Base-by-base conservation (phyloP, 2,797 vertebrate genomes). In the Gambelia wislizenii region DNA sequence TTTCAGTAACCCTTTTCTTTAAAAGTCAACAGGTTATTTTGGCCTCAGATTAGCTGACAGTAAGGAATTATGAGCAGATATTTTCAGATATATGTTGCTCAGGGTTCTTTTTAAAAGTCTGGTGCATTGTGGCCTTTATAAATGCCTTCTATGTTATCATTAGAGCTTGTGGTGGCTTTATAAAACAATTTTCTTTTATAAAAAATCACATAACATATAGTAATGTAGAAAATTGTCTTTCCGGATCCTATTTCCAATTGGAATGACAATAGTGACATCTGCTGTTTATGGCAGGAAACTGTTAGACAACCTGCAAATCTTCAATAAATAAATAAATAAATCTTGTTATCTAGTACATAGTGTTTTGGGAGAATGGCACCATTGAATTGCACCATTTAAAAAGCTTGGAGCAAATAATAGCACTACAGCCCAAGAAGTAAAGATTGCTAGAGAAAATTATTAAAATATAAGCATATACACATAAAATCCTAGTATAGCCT, bases 261-360 rank as follows among this genome's bases (percentile, higher is more conserved):
- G 64, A 89, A 95, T 89, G 95, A 87, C 95, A 95, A 96, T 89
- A 88, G 87, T 91, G 96, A 92, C 97, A 97, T 44, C 97, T 97
- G 90, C 94, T 84, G 97, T 76, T 84, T 12, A n/a, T 75, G 39
- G 5, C 49, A 0, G 20, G 22, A 78, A 47, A 90, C 10, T 70
- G 36, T 36, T 84, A 27, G 1, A 54, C 30, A 16, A 82, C 18
- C 8, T 83, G 5, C 56, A 56, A 52, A 77, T 83, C 36, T 76
- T 88, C 2, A 8, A n/a, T n/a, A n/a, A n/a, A n/a, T n/a, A 64
- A 74, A 82, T 9, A 56, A 22, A 75, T 39, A 75, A 39, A 76
- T 16, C 27, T 77, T 83, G 49, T 39, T 8, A 12, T 22, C 14
- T 84, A 20, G 14, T 47, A n/a, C 12, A 22, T 2, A n/a, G 20